phyloP scores from a whole-genome alignment of 2,797 vertebrate genomes.

The Enteromius mattozi region DNA sequence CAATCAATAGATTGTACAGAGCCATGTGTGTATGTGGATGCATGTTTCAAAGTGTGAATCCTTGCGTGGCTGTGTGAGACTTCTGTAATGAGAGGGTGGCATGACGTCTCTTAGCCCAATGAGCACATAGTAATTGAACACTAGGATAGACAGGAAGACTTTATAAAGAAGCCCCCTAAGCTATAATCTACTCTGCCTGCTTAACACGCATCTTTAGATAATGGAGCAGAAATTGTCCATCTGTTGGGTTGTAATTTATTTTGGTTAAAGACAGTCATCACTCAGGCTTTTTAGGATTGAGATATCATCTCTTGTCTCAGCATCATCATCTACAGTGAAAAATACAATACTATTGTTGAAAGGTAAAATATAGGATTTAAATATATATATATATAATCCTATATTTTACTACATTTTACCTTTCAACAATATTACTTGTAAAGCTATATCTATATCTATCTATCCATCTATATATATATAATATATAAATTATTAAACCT shows the following conservation, averaged over 20 bases:
- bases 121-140: slow-evolving; percentile 37
- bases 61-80: slow-evolving; percentile 19
- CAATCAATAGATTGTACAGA: slow-evolving; percentile 43
- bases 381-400: no score
- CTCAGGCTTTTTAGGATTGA: not conserved
- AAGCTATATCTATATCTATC: no score
- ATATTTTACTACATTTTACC: no score
- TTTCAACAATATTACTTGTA: no score
- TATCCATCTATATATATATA: no score
- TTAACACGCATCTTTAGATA: slow-evolving; percentile 44
- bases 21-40: not conserved
- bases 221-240: slow-evolving; percentile 31
- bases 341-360: no score
- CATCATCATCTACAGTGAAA: not conserved
- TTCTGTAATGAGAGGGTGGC: slow-evolving; percentile 35
- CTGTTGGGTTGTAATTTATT: slow-evolving; percentile 33
- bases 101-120: not conserved
- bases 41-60: slow-evolving; percentile 6
- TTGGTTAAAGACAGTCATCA: slow-evolving; percentile 11
- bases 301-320: not conserved
- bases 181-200: slow-evolving; percentile 39
- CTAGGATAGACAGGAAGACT: slow-evolving; percentile 26
- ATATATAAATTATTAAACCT: no score
- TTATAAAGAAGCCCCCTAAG: slow-evolving; percentile 21
- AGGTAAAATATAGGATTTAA: no score